Conservation (phyloP, 2,797 vertebrate genomes). For the Zenarchopterus dispar region DNA sequence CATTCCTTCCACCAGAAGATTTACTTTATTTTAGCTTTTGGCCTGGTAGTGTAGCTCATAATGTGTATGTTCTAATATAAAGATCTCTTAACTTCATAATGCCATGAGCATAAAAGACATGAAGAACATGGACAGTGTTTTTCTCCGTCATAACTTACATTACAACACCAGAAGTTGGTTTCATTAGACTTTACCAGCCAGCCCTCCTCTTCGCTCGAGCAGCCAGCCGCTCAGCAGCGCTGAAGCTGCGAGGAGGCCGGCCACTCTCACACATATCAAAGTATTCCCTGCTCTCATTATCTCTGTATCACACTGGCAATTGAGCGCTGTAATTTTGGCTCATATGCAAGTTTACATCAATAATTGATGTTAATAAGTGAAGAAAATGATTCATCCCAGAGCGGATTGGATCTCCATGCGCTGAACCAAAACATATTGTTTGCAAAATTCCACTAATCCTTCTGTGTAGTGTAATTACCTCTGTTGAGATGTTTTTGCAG, state of each 20-base stretch:
- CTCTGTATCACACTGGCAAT: conserved; percentile 23
- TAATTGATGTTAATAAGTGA: conserved; percentile 30
- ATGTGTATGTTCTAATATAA: too few species aligned
- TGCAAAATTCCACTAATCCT: conserved; percentile 49
- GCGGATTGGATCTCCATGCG: conserved; percentile 19
- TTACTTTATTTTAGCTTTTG: too few species aligned
- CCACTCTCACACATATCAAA: conserved; percentile 42
- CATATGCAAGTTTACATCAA: conserved; percentile 38
- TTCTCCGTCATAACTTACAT: conserved; percentile 11
- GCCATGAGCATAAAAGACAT: neutral
- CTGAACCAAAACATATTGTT: conserved; percentile 33
- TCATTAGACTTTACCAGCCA: conserved; percentile 35
- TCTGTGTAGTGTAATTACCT: conserved; percentile 42
- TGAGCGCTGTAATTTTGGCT: conserved; percentile 34
- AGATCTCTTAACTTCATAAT: conserved; percentile 13
- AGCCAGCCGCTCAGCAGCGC: conserved; percentile 32
- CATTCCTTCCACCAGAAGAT: too few species aligned
- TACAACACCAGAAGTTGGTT: conserved; percentile 24
- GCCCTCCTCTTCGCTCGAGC: conserved; percentile 32
- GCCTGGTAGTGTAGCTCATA: too few species aligned
- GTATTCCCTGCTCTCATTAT: conserved; percentile 48
- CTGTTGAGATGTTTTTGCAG: conserved; percentile 8
- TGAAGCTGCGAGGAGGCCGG: conserved; percentile 28
- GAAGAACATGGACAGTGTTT: neutral
- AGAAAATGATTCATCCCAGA: conserved; percentile 29